phyloP scores from a whole-genome alignment of 2,113 vertebrate species.

The Tenrec ecaudatus region DNA sequence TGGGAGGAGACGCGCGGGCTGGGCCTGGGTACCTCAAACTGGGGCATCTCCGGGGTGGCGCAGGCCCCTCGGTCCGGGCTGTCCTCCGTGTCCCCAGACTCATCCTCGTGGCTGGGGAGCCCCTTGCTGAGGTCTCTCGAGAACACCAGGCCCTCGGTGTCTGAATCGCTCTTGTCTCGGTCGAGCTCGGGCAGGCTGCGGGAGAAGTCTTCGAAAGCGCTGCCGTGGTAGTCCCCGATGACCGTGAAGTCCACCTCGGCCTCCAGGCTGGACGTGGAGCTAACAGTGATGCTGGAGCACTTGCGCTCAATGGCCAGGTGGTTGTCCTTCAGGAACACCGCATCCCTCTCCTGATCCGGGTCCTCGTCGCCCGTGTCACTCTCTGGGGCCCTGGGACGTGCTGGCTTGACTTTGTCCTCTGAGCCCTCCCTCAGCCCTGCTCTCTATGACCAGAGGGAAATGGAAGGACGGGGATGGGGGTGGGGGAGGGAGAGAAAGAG shows the following conservation, averaged over 20 bases:
- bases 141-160: conserved; percentile 83
- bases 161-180: conserved; percentile 89
- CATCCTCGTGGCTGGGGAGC: conserved; percentile 81
- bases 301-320: conserved; percentile 96
- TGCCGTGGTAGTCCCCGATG: conserved; percentile 92
- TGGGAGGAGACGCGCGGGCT: not conserved
- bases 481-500: conserved; percentile 77
- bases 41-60: conserved; percentile 84
- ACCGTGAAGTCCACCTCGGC: conserved; percentile 97
- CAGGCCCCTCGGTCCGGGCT: conserved; percentile 81
- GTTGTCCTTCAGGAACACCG: conserved; percentile 92
- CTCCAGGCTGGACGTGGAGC: conserved; percentile 97
- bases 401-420: conserved; percentile 87
- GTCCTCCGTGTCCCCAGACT: conserved; percentile 78
- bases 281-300: conserved; percentile 97
- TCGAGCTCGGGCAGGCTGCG: conserved; percentile 92
- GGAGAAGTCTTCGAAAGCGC: conserved; percentile 92
- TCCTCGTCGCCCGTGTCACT: conserved; percentile 91
- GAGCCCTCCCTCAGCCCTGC: conserved; percentile 88
- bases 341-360: conserved; percentile 93
- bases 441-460: conserved; percentile 80
- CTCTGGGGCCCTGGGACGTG: conserved; percentile 87
- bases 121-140: conserved; percentile 83
- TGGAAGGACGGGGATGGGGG: conserved; percentile 49
- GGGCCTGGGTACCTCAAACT: conserved; percentile 85